These are phyloP conservation scores for Lamellibrachia luymesi DNA, from an alignment of 1,140 invertebrate genomes.

Conservation along the genomic window DNA sequence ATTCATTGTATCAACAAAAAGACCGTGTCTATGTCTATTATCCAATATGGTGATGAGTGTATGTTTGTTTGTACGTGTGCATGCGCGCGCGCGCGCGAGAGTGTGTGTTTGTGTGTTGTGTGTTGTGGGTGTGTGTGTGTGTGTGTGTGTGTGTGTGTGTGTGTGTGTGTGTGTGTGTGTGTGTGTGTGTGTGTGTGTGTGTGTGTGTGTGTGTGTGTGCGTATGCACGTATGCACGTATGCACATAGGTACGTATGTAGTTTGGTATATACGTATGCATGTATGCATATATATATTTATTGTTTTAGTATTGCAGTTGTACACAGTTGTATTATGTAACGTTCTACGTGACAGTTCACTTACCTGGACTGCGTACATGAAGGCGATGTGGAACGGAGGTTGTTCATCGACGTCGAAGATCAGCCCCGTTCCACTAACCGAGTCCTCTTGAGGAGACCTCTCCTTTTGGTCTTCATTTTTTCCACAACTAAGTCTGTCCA, in stretches of 20 bases:
- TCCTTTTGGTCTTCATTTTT: neutral
- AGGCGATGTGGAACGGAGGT: constrained; percentile 13
- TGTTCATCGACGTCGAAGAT: neutral
- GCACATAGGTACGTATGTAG: too few relatives aligned
- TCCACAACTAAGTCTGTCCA: neutral
- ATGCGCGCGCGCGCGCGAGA: neutral
- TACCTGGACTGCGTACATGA: constrained; percentile 19
- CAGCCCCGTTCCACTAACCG: neutral
- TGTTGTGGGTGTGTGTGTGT: too few relatives aligned
- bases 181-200: too few relatives aligned
- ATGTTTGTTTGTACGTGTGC: too few relatives aligned
- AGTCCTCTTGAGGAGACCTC: neutral
- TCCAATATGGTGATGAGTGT: too few relatives aligned
- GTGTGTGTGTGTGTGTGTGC: too few relatives aligned
- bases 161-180: too few relatives aligned
- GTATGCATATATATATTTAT: neutral
- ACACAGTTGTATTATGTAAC: neutral
- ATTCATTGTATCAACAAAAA: too few relatives aligned
- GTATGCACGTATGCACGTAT: too few relatives aligned
- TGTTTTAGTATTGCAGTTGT: neutral
- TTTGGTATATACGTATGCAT: neutral
- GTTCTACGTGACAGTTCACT: neutral
- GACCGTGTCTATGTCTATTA: too few relatives aligned
- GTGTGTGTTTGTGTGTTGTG: too few relatives aligned
- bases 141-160: too few relatives aligned